Conservation (phyloP, 2,888 invertebrate genomes). For the Incurvaria masculella region DNA sequence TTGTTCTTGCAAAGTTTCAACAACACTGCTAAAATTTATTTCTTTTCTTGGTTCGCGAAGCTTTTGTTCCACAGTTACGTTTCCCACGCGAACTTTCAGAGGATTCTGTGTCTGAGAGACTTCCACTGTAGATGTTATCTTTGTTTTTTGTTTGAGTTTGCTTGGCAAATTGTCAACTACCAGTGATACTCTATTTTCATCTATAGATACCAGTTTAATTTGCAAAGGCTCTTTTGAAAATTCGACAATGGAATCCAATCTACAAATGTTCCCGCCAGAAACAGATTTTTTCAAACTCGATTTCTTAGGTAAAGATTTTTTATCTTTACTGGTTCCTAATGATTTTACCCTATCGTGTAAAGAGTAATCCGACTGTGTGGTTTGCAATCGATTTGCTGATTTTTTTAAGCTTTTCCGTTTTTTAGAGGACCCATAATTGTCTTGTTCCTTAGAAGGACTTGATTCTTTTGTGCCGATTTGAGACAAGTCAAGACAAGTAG, state of each 20-base stretch:
- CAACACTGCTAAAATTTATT: constrained; percentile 33
- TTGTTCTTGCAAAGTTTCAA: constrained; percentile 20
- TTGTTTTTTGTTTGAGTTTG: constrained; percentile 43
- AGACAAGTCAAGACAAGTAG: constrained; percentile 40
- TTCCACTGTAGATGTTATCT: constrained; percentile 54
- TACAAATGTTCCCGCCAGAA: constrained; percentile 40
- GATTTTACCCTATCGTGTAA: constrained; percentile 34
- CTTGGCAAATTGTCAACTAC: constrained; percentile 21
- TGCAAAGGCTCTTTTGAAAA: constrained; percentile 29
- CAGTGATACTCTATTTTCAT: constrained; percentile 37
- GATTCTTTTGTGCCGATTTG: constrained; percentile 30
- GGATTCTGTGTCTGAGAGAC: constrained; percentile 42
- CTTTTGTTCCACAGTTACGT: constrained; percentile 60
- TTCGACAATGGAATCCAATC: constrained; percentile 47
- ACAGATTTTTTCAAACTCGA: constrained; percentile 43
- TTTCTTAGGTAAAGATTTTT: constrained; percentile 26
- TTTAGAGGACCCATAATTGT: constrained; percentile 17
- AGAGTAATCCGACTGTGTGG: constrained; percentile 47
- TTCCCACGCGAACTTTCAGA: constrained; percentile 54
- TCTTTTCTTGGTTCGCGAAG: constrained; percentile 31
- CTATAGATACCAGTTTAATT: constrained; percentile 37
- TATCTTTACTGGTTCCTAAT: constrained; percentile 23
- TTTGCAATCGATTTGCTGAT: constrained; percentile 30
- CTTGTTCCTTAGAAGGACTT: constrained; percentile 14
- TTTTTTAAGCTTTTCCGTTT: constrained; percentile 22